phyloP scores from a whole-genome alignment of 2,113 vertebrate genomes.

The Anolis carolinensis region DNA sequence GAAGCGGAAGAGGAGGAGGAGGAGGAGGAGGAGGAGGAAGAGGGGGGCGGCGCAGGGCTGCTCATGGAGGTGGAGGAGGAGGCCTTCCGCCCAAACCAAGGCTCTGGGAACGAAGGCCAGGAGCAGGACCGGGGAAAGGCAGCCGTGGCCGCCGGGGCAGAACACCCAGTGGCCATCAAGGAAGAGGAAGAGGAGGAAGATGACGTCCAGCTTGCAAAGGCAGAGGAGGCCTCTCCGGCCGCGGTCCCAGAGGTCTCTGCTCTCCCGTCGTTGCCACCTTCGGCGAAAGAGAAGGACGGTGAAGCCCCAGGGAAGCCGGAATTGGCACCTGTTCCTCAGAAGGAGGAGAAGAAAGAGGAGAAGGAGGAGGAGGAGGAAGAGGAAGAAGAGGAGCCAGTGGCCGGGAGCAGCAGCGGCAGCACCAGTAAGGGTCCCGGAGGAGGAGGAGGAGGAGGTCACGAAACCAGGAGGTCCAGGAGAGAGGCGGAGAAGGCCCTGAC shows the following conservation, averaged over 20 bases:
- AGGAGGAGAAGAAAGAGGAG: not conserved
- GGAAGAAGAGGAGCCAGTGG: not conserved
- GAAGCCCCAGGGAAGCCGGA: no score
- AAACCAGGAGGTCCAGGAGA: rapidly evolving
- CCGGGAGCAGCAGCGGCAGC: not conserved
- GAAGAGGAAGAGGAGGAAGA: not conserved
- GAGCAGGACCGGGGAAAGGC: not conserved
- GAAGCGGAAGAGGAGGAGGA: slow-evolving; percentile 28
- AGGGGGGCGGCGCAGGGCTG: slow-evolving; percentile 72
- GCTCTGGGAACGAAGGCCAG: not conserved
- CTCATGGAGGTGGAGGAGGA: slow-evolving; percentile 65
- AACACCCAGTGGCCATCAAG: no score
- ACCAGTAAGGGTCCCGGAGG: not conserved
- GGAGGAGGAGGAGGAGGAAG: slow-evolving; percentile 60
- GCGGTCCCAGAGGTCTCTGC: not conserved
- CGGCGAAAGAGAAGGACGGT: slow-evolving; percentile 2
- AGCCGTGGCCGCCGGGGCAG: no score
- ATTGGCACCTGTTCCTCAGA: no score
- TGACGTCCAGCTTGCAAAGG: not conserved
- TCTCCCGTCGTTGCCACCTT: not conserved
- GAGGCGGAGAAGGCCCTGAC: not conserved
- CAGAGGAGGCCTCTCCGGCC: not conserved
- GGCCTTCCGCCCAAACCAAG: not conserved
- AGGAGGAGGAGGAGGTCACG: not conserved
- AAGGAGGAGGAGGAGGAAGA: not conserved